phyloP scores from a whole-genome alignment of 2,888 invertebrate species.

The Tenthredo mesomela region DNA sequence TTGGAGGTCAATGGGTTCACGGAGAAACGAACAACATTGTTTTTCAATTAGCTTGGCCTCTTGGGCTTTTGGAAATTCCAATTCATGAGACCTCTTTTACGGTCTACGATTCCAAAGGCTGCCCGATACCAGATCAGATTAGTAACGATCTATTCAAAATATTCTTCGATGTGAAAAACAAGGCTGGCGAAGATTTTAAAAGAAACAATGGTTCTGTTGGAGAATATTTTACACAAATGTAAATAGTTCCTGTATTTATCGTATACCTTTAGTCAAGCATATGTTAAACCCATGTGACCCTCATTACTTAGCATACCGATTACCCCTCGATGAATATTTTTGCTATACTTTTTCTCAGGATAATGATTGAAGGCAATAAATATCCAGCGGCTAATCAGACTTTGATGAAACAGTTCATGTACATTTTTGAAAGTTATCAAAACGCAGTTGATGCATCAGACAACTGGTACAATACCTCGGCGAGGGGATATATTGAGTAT shows the following conservation, averaged over 20 bases:
- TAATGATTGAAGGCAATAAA: not conserved
- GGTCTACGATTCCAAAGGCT: not conserved
- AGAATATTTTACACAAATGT: not conserved
- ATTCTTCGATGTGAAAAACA: not conserved
- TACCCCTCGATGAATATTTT: not conserved
- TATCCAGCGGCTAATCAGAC: not conserved
- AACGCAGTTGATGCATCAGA: slow-evolving; percentile 59
- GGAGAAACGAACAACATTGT: slow-evolving; percentile 66
- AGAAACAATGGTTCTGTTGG: not conserved
- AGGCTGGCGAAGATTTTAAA: not conserved
- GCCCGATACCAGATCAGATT: not conserved
- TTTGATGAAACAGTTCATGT: not conserved
- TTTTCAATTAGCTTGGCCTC: slow-evolving; percentile 65
- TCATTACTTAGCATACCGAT: not conserved
- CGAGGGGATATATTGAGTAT: slow-evolving; percentile 29
- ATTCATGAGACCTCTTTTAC: not conserved
- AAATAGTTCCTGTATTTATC: not conserved
- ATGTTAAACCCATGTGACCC: not conserved
- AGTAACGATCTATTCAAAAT: not conserved
- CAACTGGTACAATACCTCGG: slow-evolving; percentile 61
- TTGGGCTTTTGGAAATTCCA: slow-evolving; percentile 57
- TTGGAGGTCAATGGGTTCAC: slow-evolving; percentile 71
- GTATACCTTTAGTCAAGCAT: not conserved
- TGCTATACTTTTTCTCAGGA: not conserved
- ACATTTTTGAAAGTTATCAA: slow-evolving; percentile 4